Evolutionary conservation across 2,113 vertebrate species (phyloP).

Genomic region (Sialia sialis): DNA sequence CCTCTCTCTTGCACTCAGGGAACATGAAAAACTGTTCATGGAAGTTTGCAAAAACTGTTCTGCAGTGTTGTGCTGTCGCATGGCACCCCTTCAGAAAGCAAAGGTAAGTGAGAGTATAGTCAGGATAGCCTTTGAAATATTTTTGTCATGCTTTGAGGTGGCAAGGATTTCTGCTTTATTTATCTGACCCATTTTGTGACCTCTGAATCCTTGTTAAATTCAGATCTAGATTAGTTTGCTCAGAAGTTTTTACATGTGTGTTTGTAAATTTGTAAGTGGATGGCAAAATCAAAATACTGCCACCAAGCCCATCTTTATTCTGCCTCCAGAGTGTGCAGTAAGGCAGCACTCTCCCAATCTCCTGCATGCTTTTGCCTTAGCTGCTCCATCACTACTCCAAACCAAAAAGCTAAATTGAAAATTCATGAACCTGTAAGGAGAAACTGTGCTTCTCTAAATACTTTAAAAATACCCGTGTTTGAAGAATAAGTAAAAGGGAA

Average conservation of each 20-base stretch:
- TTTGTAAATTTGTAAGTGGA: not conserved
- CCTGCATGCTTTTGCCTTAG: not conserved
- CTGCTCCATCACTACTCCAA: not conserved
- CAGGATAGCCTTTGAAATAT: not conserved
- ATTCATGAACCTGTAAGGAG: not conserved
- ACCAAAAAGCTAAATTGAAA: not conserved
- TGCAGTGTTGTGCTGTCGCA: slow-evolving; percentile 95
- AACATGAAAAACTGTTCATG: slow-evolving; percentile 96
- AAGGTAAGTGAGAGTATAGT: slow-evolving; percentile 75
- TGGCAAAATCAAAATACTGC: not conserved
- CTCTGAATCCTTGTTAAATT: not conserved
- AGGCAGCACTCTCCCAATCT: not conserved
- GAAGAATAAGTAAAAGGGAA: not conserved
- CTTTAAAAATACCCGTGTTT: not conserved
- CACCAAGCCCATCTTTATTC: not conserved
- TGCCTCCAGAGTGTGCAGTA: not conserved
- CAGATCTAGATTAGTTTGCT: not conserved
- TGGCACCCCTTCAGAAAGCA: slow-evolving; percentile 97
- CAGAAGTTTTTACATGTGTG: not conserved
- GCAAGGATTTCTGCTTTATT: not conserved
- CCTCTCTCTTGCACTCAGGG: slow-evolving; percentile 91
- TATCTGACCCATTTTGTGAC: not conserved
- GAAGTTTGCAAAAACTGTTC: slow-evolving; percentile 94
- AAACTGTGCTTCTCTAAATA: not conserved
- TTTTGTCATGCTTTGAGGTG: not conserved